Conservation (phyloP, 2,113 vertebrate species). For the Prunella himalayana region DNA sequence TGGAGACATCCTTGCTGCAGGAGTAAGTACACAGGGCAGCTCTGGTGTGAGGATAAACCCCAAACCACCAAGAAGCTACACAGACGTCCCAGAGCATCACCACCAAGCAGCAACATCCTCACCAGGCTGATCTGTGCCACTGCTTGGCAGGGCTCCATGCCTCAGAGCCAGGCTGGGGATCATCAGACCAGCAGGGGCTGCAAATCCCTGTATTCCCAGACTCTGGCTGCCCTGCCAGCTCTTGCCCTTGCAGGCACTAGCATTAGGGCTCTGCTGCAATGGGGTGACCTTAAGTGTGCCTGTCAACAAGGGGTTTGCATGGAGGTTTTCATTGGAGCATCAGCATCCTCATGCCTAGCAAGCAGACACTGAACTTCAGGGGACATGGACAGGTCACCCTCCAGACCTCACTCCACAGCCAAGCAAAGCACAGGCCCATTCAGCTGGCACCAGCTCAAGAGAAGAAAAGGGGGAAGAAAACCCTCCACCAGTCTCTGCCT, state of each 20-base stretch:
- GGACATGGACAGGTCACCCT: not conserved
- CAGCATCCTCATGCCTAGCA: not conserved
- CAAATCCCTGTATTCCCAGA: not conserved
- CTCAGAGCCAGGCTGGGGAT: not conserved
- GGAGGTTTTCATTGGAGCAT: not conserved
- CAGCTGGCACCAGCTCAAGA: not conserved
- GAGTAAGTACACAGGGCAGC: not conserved
- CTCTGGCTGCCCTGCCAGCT: not conserved
- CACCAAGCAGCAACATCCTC: not conserved
- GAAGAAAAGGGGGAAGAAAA: not conserved
- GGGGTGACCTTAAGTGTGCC: not conserved
- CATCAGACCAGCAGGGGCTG: not conserved
- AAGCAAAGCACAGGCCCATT: rapidly evolving
- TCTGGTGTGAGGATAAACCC: not conserved
- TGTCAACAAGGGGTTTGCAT: not conserved
- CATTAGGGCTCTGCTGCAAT: not conserved
- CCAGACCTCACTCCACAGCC: not conserved
- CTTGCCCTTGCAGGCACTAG: not conserved
- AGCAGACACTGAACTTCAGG: not conserved
- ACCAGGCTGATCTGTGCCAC: not conserved
- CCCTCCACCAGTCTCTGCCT: not conserved
- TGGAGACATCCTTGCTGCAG: not conserved
- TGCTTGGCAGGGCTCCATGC: not conserved
- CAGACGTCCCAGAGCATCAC: not conserved
- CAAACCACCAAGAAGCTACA: not conserved